Evolutionary conservation across 2,888 invertebrate genomes (phyloP).

Genomic region (Mythimna vitellina): DNA sequence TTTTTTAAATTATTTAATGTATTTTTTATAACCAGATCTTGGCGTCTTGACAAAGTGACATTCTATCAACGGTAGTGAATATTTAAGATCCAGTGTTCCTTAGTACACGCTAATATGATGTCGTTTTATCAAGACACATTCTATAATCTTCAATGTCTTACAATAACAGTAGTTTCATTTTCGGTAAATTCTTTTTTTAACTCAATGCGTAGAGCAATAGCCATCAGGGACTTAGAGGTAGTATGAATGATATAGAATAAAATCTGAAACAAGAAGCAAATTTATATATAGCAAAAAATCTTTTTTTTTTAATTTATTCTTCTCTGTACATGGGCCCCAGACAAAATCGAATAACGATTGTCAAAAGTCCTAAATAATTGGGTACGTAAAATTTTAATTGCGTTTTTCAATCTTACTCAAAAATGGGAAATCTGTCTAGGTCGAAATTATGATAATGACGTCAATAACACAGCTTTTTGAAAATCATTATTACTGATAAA

Average conservation of each 20-base stretch:
- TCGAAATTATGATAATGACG: no score
- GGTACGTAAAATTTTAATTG: no score
- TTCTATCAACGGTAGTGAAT: neutral
- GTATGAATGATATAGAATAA: neutral
- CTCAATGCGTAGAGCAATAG: neutral
- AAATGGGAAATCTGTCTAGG: no score
- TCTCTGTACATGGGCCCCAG: no score
- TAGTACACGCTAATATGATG: neutral
- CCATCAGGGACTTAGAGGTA: neutral
- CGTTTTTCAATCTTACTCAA: no score
- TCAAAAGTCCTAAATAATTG: no score
- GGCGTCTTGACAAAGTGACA: neutral
- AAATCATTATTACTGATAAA: no score
- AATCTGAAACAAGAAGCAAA: neutral
- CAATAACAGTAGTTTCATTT: neutral
- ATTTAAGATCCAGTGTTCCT: neutral
- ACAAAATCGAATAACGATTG: no score
- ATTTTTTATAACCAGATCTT: neutral
- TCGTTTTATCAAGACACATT: neutral
- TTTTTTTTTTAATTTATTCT: no score
- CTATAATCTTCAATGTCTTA: neutral
- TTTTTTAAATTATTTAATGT: neutral
- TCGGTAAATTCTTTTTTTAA: neutral
- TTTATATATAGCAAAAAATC: no score
- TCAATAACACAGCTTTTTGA: no score